A percentile compares a stretch with the other conserved stretches of the same genome.
Conservation (phyloP, 2,888 invertebrate genomes). For the Melipona beecheii region DNA sequence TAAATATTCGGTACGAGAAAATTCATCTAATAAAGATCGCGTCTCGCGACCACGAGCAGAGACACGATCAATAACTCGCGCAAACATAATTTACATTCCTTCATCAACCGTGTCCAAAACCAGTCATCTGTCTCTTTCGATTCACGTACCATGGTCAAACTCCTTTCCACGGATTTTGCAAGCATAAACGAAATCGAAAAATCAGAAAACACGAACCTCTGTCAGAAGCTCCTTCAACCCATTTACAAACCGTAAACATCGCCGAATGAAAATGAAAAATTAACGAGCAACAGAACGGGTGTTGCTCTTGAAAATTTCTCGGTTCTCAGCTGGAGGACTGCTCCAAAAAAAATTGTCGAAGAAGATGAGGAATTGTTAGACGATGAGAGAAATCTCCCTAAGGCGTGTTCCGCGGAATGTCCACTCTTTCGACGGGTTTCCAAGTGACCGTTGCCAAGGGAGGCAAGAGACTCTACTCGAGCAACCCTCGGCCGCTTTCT, state of each 20-base stretch:
- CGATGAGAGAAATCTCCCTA: slow-evolving; percentile 15
- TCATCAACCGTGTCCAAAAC: neutral
- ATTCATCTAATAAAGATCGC: neutral
- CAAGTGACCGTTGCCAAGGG: slow-evolving; percentile 71
- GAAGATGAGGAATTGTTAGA: no score
- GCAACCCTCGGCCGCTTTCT: slow-evolving; percentile 49
- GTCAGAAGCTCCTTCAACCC: neutral
- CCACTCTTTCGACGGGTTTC: slow-evolving; percentile 64
- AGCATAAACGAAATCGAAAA: neutral
- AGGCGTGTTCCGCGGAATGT: slow-evolving; percentile 37
- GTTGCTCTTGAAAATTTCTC: slow-evolving; percentile 43
- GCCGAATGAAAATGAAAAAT: slow-evolving; percentile 32
- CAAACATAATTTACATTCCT: slow-evolving; percentile 19
- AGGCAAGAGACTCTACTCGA: slow-evolving; percentile 52
- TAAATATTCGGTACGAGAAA: neutral
- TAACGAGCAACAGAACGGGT: slow-evolving; percentile 10
- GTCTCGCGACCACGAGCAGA: neutral
- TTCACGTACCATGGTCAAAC: neutral
- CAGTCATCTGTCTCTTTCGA: neutral
- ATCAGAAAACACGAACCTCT: neutral
- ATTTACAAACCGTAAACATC: slow-evolving; percentile 28
- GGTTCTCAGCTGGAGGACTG: no score
- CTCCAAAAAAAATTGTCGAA: slow-evolving; percentile 24
- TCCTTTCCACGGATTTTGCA: neutral
- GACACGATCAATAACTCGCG: slow-evolving; percentile 11